Conservation (phyloP, 2,113 vertebrate genomes). For the Thamnaconus septentrionalis region DNA sequence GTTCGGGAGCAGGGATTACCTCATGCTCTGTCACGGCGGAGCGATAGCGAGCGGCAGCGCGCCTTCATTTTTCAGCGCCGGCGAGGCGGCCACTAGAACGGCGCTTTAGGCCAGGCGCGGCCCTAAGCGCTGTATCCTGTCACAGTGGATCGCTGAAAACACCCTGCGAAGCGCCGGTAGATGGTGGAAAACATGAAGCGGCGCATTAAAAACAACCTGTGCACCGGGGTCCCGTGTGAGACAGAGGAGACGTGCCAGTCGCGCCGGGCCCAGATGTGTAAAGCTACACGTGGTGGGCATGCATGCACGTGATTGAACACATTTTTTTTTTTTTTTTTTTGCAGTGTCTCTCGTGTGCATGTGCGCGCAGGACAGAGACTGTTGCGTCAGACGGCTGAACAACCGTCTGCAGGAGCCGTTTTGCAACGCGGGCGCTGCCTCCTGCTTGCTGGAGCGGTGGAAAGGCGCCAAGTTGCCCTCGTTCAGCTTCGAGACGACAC, state of each 20-base stretch:
- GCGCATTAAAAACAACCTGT: too few relatives aligned
- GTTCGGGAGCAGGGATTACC: constrained; percentile 47
- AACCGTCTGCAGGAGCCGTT: constrained; percentile 18
- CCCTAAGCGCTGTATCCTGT: constrained; percentile 40
- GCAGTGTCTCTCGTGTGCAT: background rate
- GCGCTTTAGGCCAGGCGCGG: constrained; percentile 44
- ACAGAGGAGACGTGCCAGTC: constrained; percentile 24
- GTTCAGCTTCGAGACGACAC: constrained; percentile 3
- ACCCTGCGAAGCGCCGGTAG: constrained; percentile 1
- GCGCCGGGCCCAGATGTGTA: background rate
- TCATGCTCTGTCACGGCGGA: constrained; percentile 49
- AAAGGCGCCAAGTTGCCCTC: background rate
- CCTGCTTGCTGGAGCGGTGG: constrained; percentile 15
- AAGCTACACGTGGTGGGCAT: constrained; percentile 2
- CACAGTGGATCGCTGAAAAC: constrained; percentile 47
- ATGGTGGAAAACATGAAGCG: too few relatives aligned
- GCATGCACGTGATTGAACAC: background rate
- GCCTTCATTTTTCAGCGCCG: constrained; percentile 50
- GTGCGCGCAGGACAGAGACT: background rate
- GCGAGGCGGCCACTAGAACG: constrained; percentile 21
- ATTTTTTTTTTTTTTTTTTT: too few relatives aligned
- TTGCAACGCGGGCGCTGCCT: constrained; percentile 13
- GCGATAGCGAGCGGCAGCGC: constrained; percentile 38
- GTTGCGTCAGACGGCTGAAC: too few relatives aligned
- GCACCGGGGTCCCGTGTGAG: too few relatives aligned